Evolutionary conservation across 1,140 invertebrate genomes (phyloP).

Genomic region (Chelonus insularis): DNA sequence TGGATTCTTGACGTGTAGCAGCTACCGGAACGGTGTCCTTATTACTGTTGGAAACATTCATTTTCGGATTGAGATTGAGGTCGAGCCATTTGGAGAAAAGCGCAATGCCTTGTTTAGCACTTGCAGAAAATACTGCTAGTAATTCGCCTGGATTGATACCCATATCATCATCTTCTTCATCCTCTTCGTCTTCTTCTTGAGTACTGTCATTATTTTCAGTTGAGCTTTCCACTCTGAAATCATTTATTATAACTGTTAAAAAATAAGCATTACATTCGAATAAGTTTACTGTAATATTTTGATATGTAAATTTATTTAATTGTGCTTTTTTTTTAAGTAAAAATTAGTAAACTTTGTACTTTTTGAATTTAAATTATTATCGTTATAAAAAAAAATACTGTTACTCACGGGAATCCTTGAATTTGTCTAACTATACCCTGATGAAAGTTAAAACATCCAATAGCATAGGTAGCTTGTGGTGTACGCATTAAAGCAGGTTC

Average conservation of each 20-base stretch:
- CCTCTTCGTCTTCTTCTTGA: conserved; percentile 31
- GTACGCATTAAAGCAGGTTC: conserved; percentile 60
- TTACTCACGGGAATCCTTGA: conserved; percentile 47
- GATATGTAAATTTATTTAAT: too few relatives aligned
- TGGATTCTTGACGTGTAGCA: conserved; percentile 18
- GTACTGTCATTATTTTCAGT: conserved; percentile 35
- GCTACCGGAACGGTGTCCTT: conserved; percentile 26
- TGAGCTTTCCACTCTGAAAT: not conserved
- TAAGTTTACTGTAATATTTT: too few relatives aligned
- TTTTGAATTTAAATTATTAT: not conserved
- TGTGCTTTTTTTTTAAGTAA: not conserved
- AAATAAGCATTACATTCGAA: too few relatives aligned
- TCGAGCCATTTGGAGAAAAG: conserved; percentile 60
- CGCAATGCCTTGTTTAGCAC: conserved; percentile 61
- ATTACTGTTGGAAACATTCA: conserved; percentile 40
- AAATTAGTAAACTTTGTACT: not conserved
- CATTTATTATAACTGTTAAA: not conserved
- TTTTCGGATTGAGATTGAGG: conserved; percentile 47
- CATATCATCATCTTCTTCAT: conserved; percentile 47
- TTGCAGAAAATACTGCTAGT: conserved; percentile 60
- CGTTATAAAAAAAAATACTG: too few relatives aligned
- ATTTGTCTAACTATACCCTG: conserved; percentile 54
- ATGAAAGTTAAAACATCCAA: conserved; percentile 62
- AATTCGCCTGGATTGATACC: conserved; percentile 55
- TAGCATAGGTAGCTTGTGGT: conserved; percentile 56